Evolutionary conservation across 2,888 invertebrate species (phyloP), one percentile per base, ranked within the genome.

Genomic region (Carterocephalus palaemon): DNA sequence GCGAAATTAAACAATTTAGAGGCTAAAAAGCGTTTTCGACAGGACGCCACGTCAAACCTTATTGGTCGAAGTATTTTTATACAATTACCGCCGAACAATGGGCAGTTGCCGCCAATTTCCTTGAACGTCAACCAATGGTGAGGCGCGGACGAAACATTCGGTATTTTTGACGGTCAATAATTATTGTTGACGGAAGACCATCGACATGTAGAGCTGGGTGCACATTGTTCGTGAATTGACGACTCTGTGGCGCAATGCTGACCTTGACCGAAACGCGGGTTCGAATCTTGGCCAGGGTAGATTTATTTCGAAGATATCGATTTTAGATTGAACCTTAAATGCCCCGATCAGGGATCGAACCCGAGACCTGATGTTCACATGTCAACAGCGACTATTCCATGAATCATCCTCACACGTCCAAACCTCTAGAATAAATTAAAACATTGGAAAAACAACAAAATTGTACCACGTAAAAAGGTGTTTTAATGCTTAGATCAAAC

Each of bases 1-100:
- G 15, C 53, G 52, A 64, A 76, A 76, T 75, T 56, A 69, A 65
- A 54, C 66, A 53, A 76, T 76, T 76, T 75, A 54, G 51, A 76
- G 46, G 58, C 74, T 38, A 40, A 49, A 60, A 58, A 55, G 62
- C 53, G 48, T 54, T 48, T 53, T 47, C 22, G 49, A 49, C 73
- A 71, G 74, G 72, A 74, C 65, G 56, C 48, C 4, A 24, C 41
- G 42, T 6, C 12, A 3, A 2, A 45, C 54, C 59, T 60, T 54
- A 67, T 70, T 66, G 67, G 71, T 51, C 17, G 41, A 12, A 2
- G n/a, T 0, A 24, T 16, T 16, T 46, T 24, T 26, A 28, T 26
- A 64, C 64, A 65, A 59, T 64, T 42, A 53, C 22, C 7, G 7
- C 12, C 15, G 13, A 46, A 57, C 54, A 55, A 52, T 57, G 28